Percentiles rank a stretch among this genome's conserved stretches.
Evolutionary conservation across 2,888 invertebrate species (phyloP).

Genomic region (Metalampra italica): DNA sequence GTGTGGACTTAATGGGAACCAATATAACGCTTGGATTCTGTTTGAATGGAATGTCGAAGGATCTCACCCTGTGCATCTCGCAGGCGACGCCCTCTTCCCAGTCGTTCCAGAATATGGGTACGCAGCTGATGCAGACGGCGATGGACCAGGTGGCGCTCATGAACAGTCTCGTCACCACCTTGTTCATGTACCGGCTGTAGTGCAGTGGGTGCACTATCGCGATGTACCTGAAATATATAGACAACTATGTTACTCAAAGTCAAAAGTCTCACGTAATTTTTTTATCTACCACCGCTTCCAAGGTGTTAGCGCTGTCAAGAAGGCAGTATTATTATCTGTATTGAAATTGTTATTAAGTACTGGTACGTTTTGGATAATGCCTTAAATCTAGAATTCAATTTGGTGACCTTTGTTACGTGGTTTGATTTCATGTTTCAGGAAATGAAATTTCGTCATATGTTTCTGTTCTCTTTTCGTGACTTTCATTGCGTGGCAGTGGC

Average conservation of each 20-base stretch:
- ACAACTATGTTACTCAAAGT: background rate
- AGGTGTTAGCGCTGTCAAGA: too few species aligned
- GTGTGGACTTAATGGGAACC: background rate
- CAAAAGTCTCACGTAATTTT: too few species aligned
- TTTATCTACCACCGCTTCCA: too few species aligned
- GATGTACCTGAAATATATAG: conserved; percentile 80
- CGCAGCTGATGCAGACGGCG: conserved; percentile 81
- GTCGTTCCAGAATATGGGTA: conserved; percentile 88
- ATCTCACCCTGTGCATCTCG: conserved; percentile 82
- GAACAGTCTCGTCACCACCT: conserved; percentile 79
- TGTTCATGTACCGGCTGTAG: conserved; percentile 87
- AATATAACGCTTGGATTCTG: too few species aligned
- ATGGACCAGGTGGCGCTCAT: conserved; percentile 83
- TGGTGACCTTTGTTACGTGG: background rate
- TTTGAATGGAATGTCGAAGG: too few species aligned
- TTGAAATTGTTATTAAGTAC: too few species aligned
- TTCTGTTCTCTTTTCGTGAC: conserved; percentile 4
- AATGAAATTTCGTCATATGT: conserved; percentile 5
- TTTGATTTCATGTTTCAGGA: conserved; percentile 6
- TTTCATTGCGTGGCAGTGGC: conserved; percentile 26
- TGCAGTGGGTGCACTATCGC: conserved; percentile 89
- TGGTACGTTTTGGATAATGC: too few species aligned
- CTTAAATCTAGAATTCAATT: too few species aligned
- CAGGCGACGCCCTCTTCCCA: conserved; percentile 81
- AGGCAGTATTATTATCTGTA: too few species aligned